These are phyloP conservation scores for Ficedula albicollis DNA, from an alignment of 2,797 vertebrate species.

Conservation along the genomic window DNA sequence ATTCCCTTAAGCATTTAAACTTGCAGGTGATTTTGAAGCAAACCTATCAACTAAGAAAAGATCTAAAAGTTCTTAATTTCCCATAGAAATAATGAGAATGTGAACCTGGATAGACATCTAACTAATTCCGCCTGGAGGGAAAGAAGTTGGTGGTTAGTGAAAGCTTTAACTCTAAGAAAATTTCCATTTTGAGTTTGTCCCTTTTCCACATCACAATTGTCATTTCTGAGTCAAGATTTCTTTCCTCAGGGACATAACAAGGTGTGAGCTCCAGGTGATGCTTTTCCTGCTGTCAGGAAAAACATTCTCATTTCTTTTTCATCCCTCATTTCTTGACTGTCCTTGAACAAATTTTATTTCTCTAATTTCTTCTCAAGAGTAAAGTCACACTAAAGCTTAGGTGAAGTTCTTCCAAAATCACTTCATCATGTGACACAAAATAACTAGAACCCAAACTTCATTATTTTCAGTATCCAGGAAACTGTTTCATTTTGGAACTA, in stretches of 20 bases:
- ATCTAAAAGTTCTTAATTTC: not conserved
- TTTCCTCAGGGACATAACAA: not conserved
- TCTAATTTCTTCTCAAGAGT: not conserved
- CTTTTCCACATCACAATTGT: not conserved
- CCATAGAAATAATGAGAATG: not conserved
- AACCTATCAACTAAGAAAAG: not conserved
- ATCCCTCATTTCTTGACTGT: not conserved
- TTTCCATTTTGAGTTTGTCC: not conserved
- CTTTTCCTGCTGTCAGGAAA: not conserved
- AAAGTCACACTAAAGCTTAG: not conserved
- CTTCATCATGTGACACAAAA: not conserved
- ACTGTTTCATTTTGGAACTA: not conserved
- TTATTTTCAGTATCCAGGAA: not conserved
- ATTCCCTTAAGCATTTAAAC: not conserved
- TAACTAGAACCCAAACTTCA: not conserved
- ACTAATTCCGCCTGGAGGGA: not conserved
- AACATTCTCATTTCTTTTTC: not conserved
- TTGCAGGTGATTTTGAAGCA: not conserved
- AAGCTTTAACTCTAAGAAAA: not conserved
- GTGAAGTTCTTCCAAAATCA: not conserved
- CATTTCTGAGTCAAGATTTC: not conserved
- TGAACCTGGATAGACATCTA: not conserved
- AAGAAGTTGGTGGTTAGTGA: not conserved
- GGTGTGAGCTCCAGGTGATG: not conserved
- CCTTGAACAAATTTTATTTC: not conserved